Base-by-base conservation (phyloP, 2,113 vertebrate species). In the Rutilus rutilus region DNA sequence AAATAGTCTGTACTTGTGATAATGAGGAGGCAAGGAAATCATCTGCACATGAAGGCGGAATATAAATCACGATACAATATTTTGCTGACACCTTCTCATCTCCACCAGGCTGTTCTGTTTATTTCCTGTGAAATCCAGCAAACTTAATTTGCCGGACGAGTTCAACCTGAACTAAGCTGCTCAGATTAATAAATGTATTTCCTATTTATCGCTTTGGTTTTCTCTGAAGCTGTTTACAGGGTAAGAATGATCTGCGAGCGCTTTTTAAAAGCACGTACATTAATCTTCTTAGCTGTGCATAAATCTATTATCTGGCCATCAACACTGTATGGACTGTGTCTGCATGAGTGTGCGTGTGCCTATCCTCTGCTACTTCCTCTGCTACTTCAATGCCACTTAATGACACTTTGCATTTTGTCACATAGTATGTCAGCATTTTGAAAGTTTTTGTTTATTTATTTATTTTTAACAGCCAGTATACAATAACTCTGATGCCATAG, bases 151-250 rank as follows among this genome's bases (percentile, higher is more conserved):
- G 93, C 93, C 52, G 87, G 89, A 94, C 90, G 87, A 94, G 92
- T 92, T 92, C 92, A 94, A 94, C 94, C 94, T 94, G 93, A 95
- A 95, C 93, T 95, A 95, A 95, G 94, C 90, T 92, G 94, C 94
- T 95, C 93, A 92, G 93, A 92, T 93, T 95, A 95, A 94, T 95
- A 95, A 94, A 94, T 93, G 92, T 90, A 92, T 95, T 95, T 95
- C 92, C 92, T 91, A 93, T 95, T 95, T 93, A 95, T 94, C 89
- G 91, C 91, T 93, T 93, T 94, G 93, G 94, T 95, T 93, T 93
- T 92, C 93, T 90, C 88, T 79, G 94, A 95, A 94, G 92, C 94
- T 94, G 93, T 94, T 94, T 95, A 93, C 92, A 93, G 93, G 89
- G 87, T 86, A 89, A 47, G 87, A 93, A 92, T 94, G 91, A 94